Evolutionary conservation across 2,888 invertebrate genomes (phyloP).

Genomic region (Acrobasis consociella): DNA sequence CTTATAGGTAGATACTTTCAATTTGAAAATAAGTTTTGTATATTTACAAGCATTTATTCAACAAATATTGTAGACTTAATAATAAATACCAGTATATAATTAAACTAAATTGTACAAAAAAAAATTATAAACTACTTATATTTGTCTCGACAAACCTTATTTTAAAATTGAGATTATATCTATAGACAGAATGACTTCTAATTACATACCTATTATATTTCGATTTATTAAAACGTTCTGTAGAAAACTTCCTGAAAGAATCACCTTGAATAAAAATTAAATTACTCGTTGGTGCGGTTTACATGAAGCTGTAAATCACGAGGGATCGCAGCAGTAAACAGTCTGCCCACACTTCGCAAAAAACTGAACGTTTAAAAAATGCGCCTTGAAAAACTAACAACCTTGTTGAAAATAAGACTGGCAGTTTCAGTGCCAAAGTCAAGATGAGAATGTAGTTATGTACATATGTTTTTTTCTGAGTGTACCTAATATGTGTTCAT

Average conservation of each 20-base stretch:
- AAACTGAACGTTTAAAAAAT: conserved; percentile 48
- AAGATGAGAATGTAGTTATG: conserved; percentile 23
- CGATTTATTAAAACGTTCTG: background rate
- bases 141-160: too few species aligned
- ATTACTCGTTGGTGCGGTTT: conserved; percentile 45
- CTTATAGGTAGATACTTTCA: too few species aligned
- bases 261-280: conserved; percentile 55
- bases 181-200: too few species aligned
- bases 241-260: conserved; percentile 42
- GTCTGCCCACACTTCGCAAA: conserved; percentile 60
- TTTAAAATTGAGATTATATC: too few species aligned
- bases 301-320: conserved; percentile 57
- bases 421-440: conserved; percentile 50
- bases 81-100: too few species aligned
- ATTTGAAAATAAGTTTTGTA: too few species aligned
- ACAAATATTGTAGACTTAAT: too few species aligned
- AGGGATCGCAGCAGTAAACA: conserved; percentile 62
- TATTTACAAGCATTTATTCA: too few species aligned
- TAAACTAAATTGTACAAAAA: too few species aligned
- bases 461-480: background rate
- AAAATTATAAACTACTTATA: too few species aligned
- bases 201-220: too few species aligned
- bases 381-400: conserved; percentile 51
- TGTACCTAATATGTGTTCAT: background rate
- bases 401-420: conserved; percentile 53